Conservation (phyloP, 2,797 vertebrate genomes). For the Dryobates pubescens region DNA sequence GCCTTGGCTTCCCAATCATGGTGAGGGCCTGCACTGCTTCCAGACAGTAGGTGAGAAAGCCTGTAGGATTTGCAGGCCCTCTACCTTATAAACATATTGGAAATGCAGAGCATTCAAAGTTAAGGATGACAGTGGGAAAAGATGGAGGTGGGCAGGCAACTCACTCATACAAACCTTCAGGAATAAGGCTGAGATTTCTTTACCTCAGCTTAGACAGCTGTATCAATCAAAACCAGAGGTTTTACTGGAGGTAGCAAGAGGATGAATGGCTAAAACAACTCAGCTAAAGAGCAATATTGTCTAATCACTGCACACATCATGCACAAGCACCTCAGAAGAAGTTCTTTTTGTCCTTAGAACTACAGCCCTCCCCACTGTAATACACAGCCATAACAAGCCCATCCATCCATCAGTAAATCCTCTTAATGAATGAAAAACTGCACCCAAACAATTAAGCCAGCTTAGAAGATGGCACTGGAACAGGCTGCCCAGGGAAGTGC, state of each 20-base stretch:
- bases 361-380: background rate
- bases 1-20: background rate
- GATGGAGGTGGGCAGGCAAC: background rate
- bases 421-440: background rate
- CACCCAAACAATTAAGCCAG: background rate
- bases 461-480: background rate
- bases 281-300: background rate
- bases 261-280: background rate
- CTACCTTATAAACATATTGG: background rate
- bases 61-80: background rate
- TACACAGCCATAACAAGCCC: background rate
- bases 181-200: background rate
- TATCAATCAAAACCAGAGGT: background rate
- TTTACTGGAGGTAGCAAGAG: background rate
- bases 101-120: background rate
- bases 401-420: background rate
- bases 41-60: fast-evolving
- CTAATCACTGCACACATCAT: background rate
- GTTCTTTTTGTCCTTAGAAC: background rate
- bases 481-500: too few species aligned
- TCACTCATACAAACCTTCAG: background rate
- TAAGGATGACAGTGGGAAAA: background rate
- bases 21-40: background rate
- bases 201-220: background rate
- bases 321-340: background rate